phyloP scores from a whole-genome alignment of 1,140 invertebrate species.

The Liolophura sinensis region DNA sequence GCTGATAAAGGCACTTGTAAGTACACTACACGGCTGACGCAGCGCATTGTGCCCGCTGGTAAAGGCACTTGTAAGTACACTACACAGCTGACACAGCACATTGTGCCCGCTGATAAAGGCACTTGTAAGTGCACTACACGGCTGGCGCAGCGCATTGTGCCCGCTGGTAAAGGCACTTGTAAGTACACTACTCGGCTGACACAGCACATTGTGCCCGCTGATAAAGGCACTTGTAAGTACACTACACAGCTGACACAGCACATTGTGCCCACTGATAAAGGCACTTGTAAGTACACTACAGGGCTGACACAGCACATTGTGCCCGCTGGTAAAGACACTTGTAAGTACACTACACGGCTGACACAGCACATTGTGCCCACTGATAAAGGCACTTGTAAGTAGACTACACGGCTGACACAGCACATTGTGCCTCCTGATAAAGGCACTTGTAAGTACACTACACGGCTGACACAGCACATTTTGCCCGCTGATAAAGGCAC shows the following conservation, averaged over 20 bases:
- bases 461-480: slow-evolving; percentile 71
- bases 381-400: too few species aligned
- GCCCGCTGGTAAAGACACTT: slow-evolving; percentile 64
- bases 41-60: slow-evolving; percentile 69
- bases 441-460: too few species aligned
- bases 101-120: slow-evolving; percentile 69
- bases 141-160: slow-evolving; percentile 71
- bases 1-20: slow-evolving; percentile 61
- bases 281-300: slow-evolving; percentile 50
- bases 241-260: slow-evolving; percentile 65
- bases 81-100: slow-evolving; percentile 72
- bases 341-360: too few species aligned
- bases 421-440: too few species aligned
- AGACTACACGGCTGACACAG: too few species aligned
- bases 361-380: too few species aligned
- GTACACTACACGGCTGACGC: slow-evolving; percentile 63
- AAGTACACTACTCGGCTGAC: slow-evolving; percentile 61
- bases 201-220: slow-evolving; percentile 70
- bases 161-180: slow-evolving; percentile 63
- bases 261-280: slow-evolving; percentile 68
- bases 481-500: slow-evolving; percentile 67
- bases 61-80: too few species aligned
- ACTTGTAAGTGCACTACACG: slow-evolving; percentile 54
- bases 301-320: slow-evolving; percentile 70
- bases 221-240: slow-evolving; percentile 58